These are phyloP conservation scores for Brienomyrus brachyistius DNA, from an alignment of 2,113 vertebrate species.

Conservation along the genomic window DNA sequence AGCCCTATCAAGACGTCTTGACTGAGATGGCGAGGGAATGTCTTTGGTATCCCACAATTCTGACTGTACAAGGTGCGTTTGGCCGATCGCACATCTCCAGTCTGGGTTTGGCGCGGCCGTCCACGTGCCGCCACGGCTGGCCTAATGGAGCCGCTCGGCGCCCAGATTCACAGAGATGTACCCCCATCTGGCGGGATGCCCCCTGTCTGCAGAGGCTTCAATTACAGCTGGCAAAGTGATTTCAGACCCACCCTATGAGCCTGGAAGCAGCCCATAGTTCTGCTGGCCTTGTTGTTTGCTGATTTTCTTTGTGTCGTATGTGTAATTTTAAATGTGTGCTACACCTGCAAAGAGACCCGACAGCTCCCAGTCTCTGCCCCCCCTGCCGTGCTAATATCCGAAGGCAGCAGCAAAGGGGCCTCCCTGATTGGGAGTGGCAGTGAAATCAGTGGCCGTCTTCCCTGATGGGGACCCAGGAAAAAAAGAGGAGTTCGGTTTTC, in stretches of 20 bases:
- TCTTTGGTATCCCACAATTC: not conserved
- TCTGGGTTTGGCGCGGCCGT: too few relatives aligned
- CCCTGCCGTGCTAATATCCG: not conserved
- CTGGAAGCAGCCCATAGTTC: not conserved
- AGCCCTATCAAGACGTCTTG: not conserved
- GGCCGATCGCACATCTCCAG: too few relatives aligned
- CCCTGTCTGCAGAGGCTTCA: not conserved
- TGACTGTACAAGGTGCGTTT: not conserved
- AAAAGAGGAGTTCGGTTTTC: not conserved
- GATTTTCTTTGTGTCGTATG: not conserved
- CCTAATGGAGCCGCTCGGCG: too few relatives aligned
- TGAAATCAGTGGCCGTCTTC: not conserved
- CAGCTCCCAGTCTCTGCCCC: not conserved
- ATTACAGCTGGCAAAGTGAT: not conserved
- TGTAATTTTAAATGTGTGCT: not conserved
- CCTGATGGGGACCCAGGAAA: not conserved
- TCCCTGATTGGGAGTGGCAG: not conserved
- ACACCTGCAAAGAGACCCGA: not conserved
- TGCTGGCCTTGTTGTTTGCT: not conserved
- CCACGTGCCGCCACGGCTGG: not conserved
- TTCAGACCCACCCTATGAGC: not conserved
- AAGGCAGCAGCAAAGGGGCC: not conserved
- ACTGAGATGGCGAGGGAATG: not conserved
- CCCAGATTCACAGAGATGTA: not conserved
- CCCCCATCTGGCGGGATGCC: not conserved